phyloP scores from a whole-genome alignment of 1,140 invertebrate species.

The Meloidogyne floridensis region DNA sequence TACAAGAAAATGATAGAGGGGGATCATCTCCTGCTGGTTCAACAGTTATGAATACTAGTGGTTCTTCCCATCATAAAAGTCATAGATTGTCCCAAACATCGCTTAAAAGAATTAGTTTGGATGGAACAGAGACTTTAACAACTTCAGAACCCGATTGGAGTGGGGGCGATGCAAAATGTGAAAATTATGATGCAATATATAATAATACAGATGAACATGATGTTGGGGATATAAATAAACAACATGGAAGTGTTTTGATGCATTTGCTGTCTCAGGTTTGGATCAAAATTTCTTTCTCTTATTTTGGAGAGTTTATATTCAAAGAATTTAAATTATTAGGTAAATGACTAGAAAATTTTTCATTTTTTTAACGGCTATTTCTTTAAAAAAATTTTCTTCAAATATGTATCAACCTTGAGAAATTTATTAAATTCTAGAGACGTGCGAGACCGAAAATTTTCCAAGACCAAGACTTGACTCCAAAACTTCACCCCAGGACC shows the following conservation, averaged over 20 bases:
- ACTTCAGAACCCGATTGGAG: constrained; percentile 52
- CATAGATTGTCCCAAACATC: background rate
- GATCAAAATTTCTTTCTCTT: too few relatives aligned
- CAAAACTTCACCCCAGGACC: too few relatives aligned
- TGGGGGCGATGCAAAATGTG: constrained; percentile 62
- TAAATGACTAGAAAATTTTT: too few relatives aligned
- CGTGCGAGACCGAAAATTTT: too few relatives aligned
- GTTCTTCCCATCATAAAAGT: background rate
- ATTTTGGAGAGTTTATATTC: too few relatives aligned
- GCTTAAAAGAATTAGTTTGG: background rate
- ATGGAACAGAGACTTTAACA: background rate
- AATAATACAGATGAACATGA: constrained; percentile 57
- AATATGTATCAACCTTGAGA: too few relatives aligned
- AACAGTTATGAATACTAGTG: background rate
- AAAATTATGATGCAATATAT: constrained; percentile 65
- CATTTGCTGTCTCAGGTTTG: constrained; percentile 68
- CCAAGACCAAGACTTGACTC: too few relatives aligned
- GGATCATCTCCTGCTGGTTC: background rate
- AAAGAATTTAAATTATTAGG: too few relatives aligned
- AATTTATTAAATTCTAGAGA: too few relatives aligned
- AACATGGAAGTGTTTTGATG: constrained; percentile 70
- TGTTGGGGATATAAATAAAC: constrained; percentile 65
- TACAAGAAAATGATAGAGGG: background rate
- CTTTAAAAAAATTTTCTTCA: too few relatives aligned
- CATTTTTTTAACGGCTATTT: too few relatives aligned